A percentile compares a stretch with the other conserved stretches of the same genome.
Conservation (phyloP, 2,113 vertebrate genomes). For the Typhlomys cinereus region DNA sequence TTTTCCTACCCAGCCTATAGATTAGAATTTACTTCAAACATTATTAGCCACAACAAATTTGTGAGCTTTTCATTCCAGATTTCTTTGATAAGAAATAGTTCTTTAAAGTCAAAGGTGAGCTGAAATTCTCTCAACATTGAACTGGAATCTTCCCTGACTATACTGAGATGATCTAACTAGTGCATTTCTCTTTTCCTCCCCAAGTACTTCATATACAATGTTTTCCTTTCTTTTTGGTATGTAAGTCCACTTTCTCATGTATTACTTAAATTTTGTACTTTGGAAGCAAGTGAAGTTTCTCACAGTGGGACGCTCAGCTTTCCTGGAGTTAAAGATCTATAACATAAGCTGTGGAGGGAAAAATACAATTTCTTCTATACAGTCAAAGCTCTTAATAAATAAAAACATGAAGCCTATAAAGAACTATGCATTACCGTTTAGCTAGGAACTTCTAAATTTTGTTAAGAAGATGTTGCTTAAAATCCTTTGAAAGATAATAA, state of each 20-base stretch:
- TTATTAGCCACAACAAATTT: neutral
- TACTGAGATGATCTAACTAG: neutral
- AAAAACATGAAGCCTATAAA: constrained; percentile 77
- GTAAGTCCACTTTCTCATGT: constrained; percentile 36
- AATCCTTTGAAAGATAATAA: constrained; percentile 35
- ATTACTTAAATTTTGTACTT: constrained; percentile 66
- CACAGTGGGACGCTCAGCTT: constrained; percentile 65
- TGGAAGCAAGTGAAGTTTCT: constrained; percentile 68
- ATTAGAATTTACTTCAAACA: neutral
- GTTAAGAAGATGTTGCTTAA: neutral
- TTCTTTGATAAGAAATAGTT: neutral
- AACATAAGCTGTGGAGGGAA: constrained; percentile 64
- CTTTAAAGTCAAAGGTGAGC: neutral
- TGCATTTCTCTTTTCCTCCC: neutral
- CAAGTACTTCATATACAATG: neutral
- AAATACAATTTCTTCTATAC: constrained; percentile 70
- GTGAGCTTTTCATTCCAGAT: neutral
- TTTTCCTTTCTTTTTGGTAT: neutral
- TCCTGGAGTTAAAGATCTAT: constrained; percentile 68
- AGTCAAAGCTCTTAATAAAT: constrained; percentile 70
- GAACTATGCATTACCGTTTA: constrained; percentile 50
- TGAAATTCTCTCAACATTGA: neutral
- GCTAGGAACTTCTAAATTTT: constrained; percentile 60
- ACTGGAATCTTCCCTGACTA: neutral
- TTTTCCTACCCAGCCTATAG: neutral